phyloP scores from a whole-genome alignment of 35 echinoderm and acorn worm species.

The Acanthaster planci region DNA sequence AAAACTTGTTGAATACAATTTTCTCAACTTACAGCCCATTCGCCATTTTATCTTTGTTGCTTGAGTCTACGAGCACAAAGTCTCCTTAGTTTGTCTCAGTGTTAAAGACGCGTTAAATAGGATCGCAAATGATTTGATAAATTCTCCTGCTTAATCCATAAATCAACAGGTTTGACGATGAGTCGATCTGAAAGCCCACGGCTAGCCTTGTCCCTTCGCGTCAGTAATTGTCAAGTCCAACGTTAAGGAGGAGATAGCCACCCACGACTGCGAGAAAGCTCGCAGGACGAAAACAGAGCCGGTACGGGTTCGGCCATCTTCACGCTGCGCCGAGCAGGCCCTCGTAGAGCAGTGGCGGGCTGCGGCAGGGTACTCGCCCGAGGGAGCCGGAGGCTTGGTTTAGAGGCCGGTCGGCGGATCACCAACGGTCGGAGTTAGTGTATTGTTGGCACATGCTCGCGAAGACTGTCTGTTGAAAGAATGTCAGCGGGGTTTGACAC shows the following conservation, averaged over 20 bases:
- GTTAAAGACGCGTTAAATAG: too few species aligned
- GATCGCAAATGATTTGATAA: too few species aligned
- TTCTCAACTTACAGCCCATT: too few species aligned
- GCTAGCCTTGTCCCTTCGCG: neutral
- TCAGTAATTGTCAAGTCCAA: slow-evolving; percentile 23
- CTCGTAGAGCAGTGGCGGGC: neutral
- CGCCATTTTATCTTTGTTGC: too few species aligned
- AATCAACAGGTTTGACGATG: neutral
- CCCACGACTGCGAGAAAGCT: neutral
- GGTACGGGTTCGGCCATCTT: too few species aligned
- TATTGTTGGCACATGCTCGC: neutral
- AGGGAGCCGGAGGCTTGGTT: neutral
- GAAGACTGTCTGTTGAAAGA: neutral
- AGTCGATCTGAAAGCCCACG: neutral
- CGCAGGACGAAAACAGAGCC: neutral
- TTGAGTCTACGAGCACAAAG: too few species aligned
- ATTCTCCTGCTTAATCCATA: too few species aligned
- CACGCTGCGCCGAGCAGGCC: too few species aligned
- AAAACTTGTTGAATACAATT: too few species aligned
- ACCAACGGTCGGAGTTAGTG: neutral
- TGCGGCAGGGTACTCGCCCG: neutral
- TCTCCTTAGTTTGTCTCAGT: too few species aligned
- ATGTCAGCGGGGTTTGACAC: slow-evolving; percentile 22
- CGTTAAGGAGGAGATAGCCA: slow-evolving; percentile 5
- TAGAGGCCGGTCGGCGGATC: neutral